Conservation (phyloP, 2,113 vertebrate genomes). For the Microcebus murinus region DNA sequence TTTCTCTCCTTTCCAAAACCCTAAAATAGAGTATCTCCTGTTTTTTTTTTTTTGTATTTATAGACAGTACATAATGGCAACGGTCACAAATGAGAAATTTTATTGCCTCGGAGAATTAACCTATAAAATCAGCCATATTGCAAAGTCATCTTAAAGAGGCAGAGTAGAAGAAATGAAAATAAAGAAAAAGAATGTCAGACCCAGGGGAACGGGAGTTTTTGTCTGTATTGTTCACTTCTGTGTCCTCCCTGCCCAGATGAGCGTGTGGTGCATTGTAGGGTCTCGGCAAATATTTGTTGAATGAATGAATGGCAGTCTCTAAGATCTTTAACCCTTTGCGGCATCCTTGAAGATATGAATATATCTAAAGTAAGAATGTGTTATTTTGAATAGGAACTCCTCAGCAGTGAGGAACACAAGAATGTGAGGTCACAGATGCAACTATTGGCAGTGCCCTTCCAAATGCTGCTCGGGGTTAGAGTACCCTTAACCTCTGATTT, state of each 20-base stretch:
- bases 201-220: neutral
- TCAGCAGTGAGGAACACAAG: neutral
- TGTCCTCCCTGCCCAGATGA: neutral
- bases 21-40: neutral
- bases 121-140: neutral
- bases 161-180: neutral
- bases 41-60: neutral
- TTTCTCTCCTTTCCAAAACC: neutral
- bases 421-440: neutral
- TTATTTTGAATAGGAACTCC: neutral
- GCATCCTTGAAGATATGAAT: neutral
- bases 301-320: neutral
- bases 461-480: neutral
- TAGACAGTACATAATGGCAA: neutral
- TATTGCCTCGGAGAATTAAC: neutral
- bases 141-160: neutral
- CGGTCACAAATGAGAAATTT: constrained; percentile 11
- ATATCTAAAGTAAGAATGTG: neutral
- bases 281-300: neutral
- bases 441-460: neutral
- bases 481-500: neutral
- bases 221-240: neutral
- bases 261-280: neutral
- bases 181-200: neutral
- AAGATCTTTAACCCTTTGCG: neutral